A percentile compares a stretch with the other conserved stretches of the same genome.
Evolutionary conservation across 2,797 vertebrate species (phyloP).

Genomic region (Chiloscyllium punctatum): DNA sequence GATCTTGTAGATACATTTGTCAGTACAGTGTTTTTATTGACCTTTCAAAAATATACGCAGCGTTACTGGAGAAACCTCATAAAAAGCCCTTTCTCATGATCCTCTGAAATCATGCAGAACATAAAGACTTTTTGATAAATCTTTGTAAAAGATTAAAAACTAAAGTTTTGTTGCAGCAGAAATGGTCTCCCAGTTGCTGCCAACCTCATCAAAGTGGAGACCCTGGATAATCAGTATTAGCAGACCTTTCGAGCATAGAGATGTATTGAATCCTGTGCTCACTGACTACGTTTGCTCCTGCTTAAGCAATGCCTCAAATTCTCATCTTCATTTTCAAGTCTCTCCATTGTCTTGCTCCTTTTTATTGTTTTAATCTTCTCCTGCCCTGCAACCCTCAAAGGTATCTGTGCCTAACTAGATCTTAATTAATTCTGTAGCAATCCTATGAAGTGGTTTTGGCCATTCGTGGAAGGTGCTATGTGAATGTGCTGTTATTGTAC

Average conservation of each 20-base stretch:
- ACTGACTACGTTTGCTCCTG: too few species aligned
- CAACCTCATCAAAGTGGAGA: neutral
- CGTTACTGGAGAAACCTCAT: conserved; percentile 9
- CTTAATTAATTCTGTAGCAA: neutral
- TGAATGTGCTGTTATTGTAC: neutral
- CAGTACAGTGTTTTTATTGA: neutral
- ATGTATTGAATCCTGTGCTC: neutral
- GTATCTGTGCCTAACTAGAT: too few species aligned
- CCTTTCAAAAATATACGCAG: neutral
- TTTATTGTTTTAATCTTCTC: too few species aligned
- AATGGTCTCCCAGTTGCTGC: neutral
- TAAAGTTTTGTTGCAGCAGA: too few species aligned
- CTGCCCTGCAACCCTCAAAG: too few species aligned
- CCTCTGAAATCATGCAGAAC: conserved; percentile 9
- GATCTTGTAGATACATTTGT: neutral
- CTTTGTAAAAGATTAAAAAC: neutral
- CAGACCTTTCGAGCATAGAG: neutral
- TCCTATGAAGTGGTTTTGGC: neutral
- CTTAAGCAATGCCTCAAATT: too few species aligned
- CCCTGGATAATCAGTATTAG: neutral
- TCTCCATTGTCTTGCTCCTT: too few species aligned
- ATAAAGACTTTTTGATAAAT: neutral
- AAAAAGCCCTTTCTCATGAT: neutral
- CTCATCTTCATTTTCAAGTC: too few species aligned
- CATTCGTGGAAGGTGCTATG: neutral